phyloP scores from a whole-genome alignment of 2,113 vertebrate species.

The Paratilapia polleni region DNA sequence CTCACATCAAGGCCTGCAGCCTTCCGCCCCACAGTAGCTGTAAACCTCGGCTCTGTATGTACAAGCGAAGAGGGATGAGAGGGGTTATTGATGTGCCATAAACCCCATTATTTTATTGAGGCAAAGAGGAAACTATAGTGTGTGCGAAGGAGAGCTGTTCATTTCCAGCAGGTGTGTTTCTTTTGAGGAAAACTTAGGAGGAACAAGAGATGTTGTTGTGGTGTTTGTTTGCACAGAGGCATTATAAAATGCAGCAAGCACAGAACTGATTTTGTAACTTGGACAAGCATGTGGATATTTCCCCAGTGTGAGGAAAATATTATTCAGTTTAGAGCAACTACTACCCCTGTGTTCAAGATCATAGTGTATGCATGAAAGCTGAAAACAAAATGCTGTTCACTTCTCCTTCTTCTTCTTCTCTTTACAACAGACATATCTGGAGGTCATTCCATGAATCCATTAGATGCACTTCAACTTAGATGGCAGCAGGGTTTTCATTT shows the following conservation, averaged over 20 bases:
- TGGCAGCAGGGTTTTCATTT: not conserved
- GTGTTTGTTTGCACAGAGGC: slow-evolving; percentile 3
- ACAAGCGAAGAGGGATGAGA: slow-evolving; percentile 80
- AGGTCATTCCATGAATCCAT: not conserved
- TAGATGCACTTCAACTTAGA: not conserved
- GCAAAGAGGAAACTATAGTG: slow-evolving; percentile 74
- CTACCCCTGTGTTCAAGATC: not conserved
- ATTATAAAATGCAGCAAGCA: not conserved
- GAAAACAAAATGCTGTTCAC: not conserved
- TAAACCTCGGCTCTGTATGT: slow-evolving; percentile 78
- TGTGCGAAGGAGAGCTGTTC: slow-evolving; percentile 33
- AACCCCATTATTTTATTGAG: slow-evolving; percentile 79
- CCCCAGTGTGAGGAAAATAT: not conserved
- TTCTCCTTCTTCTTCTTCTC: not conserved
- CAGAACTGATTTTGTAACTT: slow-evolving; percentile 2
- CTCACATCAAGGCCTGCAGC: slow-evolving; percentile 72
- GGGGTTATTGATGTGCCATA: slow-evolving; percentile 83
- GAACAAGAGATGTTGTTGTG: slow-evolving; percentile 1
- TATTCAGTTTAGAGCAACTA: not conserved
- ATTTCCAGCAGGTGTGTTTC: slow-evolving; percentile 35
- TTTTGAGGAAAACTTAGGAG: slow-evolving; percentile 1
- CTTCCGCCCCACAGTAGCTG: slow-evolving; percentile 67
- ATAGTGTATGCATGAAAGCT: not conserved
- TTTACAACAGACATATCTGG: not conserved
- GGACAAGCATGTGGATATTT: slow-evolving; percentile 33